Conservation (phyloP, 2,113 vertebrate species). For the Ictalurus punctatus region DNA sequence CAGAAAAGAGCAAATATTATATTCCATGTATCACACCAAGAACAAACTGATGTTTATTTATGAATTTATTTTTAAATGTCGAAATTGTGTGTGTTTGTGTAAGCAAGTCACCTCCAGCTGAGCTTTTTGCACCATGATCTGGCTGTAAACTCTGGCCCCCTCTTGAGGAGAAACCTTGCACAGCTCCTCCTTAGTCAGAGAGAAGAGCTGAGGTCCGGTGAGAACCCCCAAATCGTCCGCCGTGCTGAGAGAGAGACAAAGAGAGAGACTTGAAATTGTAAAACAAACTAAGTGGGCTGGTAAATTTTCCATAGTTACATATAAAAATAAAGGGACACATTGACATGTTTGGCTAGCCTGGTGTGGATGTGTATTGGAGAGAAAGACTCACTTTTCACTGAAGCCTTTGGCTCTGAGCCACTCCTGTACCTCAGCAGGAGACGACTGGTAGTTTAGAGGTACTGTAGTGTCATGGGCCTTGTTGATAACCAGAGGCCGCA, state of each 20-base stretch:
- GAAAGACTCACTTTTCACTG: constrained; percentile 65
- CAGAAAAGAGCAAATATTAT: neutral
- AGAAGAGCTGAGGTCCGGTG: constrained; percentile 73
- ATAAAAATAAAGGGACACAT: neutral
- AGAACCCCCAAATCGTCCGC: constrained; percentile 67
- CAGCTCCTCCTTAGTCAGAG: constrained; percentile 72
- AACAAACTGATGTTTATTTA: neutral
- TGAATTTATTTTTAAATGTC: neutral
- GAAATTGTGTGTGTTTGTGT: neutral
- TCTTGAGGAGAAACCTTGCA: constrained; percentile 66
- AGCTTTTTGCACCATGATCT: constrained; percentile 79
- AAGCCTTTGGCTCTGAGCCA: constrained; percentile 84
- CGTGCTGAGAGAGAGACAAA: constrained; percentile 59
- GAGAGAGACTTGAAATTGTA: neutral
- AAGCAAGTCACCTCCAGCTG: constrained; percentile 72
- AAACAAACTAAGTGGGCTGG: neutral
- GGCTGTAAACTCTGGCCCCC: constrained; percentile 76
- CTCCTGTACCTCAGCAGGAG: constrained; percentile 68
- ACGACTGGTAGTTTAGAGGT: constrained; percentile 69
- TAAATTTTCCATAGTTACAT: neutral
- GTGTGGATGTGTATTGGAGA: neutral
- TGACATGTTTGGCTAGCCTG: neutral
- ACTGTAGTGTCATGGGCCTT: constrained; percentile 58
- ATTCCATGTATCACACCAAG: neutral
- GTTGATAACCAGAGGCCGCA: constrained; percentile 51